Percentiles rank a stretch among this genome's conserved stretches.
Conservation (phyloP, 2,888 invertebrate genomes). For the Noctua fimbriata region DNA sequence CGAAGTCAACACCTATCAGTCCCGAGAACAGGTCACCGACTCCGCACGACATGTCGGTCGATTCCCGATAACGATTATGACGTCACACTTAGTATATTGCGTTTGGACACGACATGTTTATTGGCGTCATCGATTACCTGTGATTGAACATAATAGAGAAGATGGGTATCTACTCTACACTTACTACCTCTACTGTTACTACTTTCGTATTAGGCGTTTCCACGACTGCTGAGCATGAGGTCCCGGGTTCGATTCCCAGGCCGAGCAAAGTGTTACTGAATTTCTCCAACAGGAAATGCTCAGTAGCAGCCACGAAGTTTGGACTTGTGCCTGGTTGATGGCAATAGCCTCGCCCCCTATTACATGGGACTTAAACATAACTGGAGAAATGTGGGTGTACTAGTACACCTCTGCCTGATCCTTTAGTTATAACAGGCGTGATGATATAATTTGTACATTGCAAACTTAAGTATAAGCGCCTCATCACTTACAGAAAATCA, state of each 20-base stretch:
- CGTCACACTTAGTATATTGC: conserved; percentile 28
- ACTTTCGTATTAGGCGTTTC: not conserved
- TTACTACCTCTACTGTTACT: not conserved
- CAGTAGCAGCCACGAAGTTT: not conserved
- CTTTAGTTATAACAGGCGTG: not conserved
- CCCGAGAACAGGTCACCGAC: conserved; percentile 33
- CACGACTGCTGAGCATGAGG: not conserved
- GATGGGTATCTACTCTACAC: not conserved
- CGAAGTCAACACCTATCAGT: conserved; percentile 20
- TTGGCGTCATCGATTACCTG: conserved; percentile 21
- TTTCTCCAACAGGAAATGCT: not conserved
- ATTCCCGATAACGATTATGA: conserved; percentile 35
- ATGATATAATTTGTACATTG: not conserved
- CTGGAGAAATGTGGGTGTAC: not conserved
- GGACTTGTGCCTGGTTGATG: not conserved
- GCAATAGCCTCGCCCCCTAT: not conserved
- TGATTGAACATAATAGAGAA: not conserved
- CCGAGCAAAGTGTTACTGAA: not conserved
- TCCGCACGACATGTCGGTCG: conserved; percentile 11
- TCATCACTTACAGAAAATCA: no score
- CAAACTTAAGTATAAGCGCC: no score
- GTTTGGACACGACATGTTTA: conserved; percentile 40
- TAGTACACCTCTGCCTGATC: not conserved
- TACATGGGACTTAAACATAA: not conserved
- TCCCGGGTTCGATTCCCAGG: not conserved